phyloP scores from a whole-genome alignment of 1,140 invertebrate species.

The Zelostemma sp. region DNA sequence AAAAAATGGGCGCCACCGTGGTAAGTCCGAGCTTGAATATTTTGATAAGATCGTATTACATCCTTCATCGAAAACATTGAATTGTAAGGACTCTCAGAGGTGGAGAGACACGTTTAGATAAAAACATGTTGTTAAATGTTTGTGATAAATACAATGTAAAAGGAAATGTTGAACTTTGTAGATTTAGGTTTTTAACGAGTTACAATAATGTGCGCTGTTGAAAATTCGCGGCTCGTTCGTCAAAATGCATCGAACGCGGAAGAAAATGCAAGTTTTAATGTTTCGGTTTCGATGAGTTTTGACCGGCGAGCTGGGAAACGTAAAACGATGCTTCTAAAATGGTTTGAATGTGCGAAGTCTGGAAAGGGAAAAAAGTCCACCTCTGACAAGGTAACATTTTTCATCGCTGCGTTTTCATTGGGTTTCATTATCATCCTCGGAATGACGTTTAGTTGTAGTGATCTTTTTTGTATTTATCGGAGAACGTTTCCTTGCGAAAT shows the following conservation, averaged over 20 bases:
- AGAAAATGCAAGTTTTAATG: too few relatives aligned
- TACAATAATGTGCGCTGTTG: neutral
- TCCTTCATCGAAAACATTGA: slow-evolving; percentile 38
- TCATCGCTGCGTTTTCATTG: slow-evolving; percentile 5
- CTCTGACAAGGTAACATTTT: slow-evolving; percentile 28
- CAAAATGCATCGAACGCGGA: neutral
- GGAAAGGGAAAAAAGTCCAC: slow-evolving; percentile 5
- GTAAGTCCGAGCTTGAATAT: slow-evolving; percentile 63
- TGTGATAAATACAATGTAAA: slow-evolving; percentile 21
- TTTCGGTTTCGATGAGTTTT: too few relatives aligned
- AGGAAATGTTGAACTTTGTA: slow-evolving; percentile 12
- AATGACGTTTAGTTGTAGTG: too few relatives aligned
- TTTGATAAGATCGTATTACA: slow-evolving; percentile 46
- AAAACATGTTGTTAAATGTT: slow-evolving; percentile 3
- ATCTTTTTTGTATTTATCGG: too few relatives aligned
- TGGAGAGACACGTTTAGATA: slow-evolving; percentile 20
- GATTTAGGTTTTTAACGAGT: neutral
- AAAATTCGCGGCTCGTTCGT: neutral
- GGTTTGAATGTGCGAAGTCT: neutral
- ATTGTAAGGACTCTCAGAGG: slow-evolving; percentile 28
- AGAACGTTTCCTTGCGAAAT: slow-evolving; percentile 12
- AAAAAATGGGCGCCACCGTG: slow-evolving; percentile 71
- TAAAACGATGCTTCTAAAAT: too few relatives aligned
- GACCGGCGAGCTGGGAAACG: too few relatives aligned
- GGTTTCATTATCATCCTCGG: too few relatives aligned